Base-by-base conservation (phyloP, 2,888 invertebrate species). In the Cryptus armator region DNA sequence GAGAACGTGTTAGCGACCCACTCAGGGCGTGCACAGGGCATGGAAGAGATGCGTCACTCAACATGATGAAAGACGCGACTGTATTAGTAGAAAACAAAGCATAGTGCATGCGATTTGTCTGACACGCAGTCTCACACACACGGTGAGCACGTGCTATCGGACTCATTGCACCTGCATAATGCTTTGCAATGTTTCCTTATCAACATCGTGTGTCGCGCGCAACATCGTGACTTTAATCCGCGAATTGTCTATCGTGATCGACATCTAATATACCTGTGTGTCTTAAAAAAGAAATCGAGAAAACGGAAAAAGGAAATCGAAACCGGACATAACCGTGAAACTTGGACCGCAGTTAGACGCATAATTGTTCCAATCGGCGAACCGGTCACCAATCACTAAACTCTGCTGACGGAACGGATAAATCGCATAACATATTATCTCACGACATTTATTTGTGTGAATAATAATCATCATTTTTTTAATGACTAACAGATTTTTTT, bases 1-100 rank as follows among this genome's bases (percentile, higher is more conserved):
- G 43, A 53, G 51, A 84, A 86, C 89, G 89, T 90, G 90, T 87
- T 76, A 53, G 77, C 80, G 75, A 75, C 79, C 85, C 56, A 83
- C 67, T 75, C 46, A 70, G 84, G 68, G 83, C 87, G 83, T 89
- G 89, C 85, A 66, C 84, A 70, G 66, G 74, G 86, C 86, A 86
- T 87, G 88, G 62, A 81, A 86, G 80, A 29, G 53, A 75, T 76
- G 68, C 48, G 71, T 81, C 75, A 75, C 5, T 48, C 48, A 12
- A 76, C 76, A 37, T 46, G 48, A 44, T 75, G 24, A 75, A 37
- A 67, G 67, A 48, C 19, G 46, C 78, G 53, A 64, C 76, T 51
- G 32, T 67, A 67, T 59, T 24, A 48, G 56, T 80, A 68, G 51
- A 62, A 82, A 84, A 86, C 77, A 78, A 79, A 82, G 72, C 79